phyloP scores from a whole-genome alignment of 1,140 invertebrate species.

The Bombus sylvicola region DNA sequence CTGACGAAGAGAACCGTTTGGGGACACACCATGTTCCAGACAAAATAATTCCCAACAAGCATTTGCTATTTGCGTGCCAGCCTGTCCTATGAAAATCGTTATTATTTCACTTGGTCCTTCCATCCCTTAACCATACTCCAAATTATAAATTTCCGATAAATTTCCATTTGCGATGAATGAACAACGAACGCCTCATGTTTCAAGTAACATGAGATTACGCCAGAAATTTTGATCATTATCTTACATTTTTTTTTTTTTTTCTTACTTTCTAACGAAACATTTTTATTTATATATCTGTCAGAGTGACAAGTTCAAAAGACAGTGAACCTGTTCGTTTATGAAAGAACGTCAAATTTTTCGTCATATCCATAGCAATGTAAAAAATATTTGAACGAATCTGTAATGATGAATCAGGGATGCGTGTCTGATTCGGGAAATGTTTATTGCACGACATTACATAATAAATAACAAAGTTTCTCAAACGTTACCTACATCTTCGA shows the following conservation, averaged over 20 bases:
- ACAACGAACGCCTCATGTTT: background rate
- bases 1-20: conserved; percentile 81
- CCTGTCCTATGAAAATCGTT: conserved; percentile 87
- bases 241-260: background rate
- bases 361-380: background rate
- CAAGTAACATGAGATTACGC: background rate
- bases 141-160: background rate
- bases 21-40: conserved; percentile 87
- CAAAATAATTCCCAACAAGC: conserved; percentile 87
- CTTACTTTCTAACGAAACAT: background rate
- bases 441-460: conserved; percentile 33
- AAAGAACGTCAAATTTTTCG: conserved; percentile 35
- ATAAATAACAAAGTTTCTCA: conserved; percentile 8
- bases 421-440: background rate
- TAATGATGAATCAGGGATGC: background rate
- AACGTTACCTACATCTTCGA: background rate
- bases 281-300: background rate
- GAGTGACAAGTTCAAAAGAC: background rate
- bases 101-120: conserved; percentile 80
- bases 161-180: background rate
- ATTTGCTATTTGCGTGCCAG: conserved; percentile 88
- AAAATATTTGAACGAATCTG: background rate
- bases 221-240: conserved; percentile 13
- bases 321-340: conserved; percentile 20
- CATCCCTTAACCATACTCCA: conserved; percentile 17